Conservation (phyloP, 2,113 vertebrate genomes). For the Isurus oxyrinchus region DNA sequence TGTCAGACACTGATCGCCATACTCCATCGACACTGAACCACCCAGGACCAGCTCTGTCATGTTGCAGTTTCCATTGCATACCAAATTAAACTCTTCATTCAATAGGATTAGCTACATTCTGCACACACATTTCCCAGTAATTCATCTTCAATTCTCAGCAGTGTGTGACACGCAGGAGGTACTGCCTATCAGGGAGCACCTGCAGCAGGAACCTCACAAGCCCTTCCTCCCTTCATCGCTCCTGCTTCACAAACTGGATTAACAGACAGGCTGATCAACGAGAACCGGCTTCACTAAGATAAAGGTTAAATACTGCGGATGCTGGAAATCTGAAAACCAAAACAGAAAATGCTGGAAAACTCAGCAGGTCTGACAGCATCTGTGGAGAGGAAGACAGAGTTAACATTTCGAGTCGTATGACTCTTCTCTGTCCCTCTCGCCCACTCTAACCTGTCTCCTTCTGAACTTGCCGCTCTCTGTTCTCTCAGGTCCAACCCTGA, state of each 20-base stretch:
- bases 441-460: no score
- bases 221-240: background rate
- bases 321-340: no score
- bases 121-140: background rate
- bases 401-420: no score
- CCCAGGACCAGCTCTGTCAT: conserved; percentile 6
- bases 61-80: conserved; percentile 50
- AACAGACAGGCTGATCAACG: background rate
- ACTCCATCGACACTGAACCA: conserved; percentile 40
- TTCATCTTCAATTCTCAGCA: background rate
- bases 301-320: no score
- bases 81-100: conserved; percentile 40
- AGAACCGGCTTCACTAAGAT: no score
- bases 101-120: conserved; percentile 1
- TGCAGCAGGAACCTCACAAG: background rate
- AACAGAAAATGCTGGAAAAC: no score
- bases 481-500: no score
- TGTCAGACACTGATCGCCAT: conserved; percentile 55
- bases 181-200: background rate
- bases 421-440: no score
- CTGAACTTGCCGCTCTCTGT: no score
- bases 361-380: no score
- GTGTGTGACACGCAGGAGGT: background rate
- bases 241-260: background rate
- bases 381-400: no score